Evolutionary conservation across 2,888 invertebrate genomes (phyloP).

Genomic region (Drosophila crucigera): DNA sequence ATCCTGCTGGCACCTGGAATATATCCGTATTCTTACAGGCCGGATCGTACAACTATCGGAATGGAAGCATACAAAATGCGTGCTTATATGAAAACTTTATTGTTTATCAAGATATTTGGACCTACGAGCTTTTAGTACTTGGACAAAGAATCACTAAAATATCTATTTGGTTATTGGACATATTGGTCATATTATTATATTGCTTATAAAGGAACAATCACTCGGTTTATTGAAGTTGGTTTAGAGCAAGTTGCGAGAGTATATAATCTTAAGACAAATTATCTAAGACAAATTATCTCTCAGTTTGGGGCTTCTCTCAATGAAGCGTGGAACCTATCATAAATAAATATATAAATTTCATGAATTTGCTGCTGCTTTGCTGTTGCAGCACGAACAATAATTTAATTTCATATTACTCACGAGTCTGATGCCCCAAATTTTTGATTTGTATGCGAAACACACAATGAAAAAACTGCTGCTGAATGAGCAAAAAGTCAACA

Average conservation of each 20-base stretch:
- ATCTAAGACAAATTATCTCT: background rate
- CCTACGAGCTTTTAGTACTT: background rate
- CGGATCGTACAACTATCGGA: background rate
- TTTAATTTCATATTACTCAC: conserved; percentile 63
- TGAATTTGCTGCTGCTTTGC: background rate
- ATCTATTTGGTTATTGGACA: background rate
- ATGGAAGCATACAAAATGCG: too few relatives aligned
- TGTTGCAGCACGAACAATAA: conserved; percentile 42
- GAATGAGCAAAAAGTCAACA: background rate
- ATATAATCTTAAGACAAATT: background rate
- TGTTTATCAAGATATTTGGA: background rate
- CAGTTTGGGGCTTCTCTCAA: background rate
- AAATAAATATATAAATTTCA: background rate
- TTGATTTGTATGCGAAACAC: background rate
- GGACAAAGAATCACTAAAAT: background rate
- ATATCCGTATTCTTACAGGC: background rate
- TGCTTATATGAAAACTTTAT: background rate
- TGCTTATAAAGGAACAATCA: background rate
- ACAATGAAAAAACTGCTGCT: background rate
- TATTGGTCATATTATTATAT: background rate
- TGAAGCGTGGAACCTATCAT: background rate
- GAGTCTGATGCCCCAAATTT: background rate
- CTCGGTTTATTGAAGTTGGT: background rate
- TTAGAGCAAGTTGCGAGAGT: background rate
- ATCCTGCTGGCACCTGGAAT: background rate